Conservation (phyloP, 2,797 vertebrate species). For the Hyperoplus lanceolatus region DNA sequence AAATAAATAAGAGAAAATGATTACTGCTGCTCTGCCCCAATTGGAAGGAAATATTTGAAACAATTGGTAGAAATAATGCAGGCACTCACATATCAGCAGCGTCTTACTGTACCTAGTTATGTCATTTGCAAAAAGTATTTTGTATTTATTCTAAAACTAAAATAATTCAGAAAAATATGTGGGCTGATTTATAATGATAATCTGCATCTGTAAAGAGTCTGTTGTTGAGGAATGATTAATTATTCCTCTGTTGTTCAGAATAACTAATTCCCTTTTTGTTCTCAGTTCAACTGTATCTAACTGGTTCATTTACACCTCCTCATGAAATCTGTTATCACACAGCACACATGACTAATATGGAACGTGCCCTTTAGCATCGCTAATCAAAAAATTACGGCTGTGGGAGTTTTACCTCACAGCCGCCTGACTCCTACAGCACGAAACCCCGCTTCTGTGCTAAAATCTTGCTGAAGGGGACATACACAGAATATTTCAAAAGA, state of each 20-base stretch:
- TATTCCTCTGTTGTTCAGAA: constrained; percentile 54
- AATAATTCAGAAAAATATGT: constrained; percentile 24
- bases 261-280: constrained; percentile 50
- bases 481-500: constrained; percentile 49
- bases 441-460: constrained; percentile 54
- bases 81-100: background rate
- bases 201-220: constrained; percentile 32
- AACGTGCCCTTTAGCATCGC: constrained; percentile 62
- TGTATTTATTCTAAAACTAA: constrained; percentile 44
- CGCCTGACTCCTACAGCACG: constrained; percentile 38
- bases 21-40: constrained; percentile 53
- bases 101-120: constrained; percentile 14
- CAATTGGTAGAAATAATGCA: constrained; percentile 11
- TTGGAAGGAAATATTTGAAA: constrained; percentile 51
- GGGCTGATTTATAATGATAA: constrained; percentile 46
- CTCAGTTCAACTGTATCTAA: constrained; percentile 54
- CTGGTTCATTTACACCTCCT: constrained; percentile 65
- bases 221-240: constrained; percentile 64
- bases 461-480: constrained; percentile 61
- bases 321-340: constrained; percentile 66
- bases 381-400: constrained; percentile 57
- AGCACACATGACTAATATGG: constrained; percentile 50
- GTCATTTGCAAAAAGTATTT: constrained; percentile 30
- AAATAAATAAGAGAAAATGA: constrained; percentile 42
- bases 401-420: constrained; percentile 55